Base-by-base conservation (phyloP, 2,113 vertebrate species). In the Cebidichthys violaceus region DNA sequence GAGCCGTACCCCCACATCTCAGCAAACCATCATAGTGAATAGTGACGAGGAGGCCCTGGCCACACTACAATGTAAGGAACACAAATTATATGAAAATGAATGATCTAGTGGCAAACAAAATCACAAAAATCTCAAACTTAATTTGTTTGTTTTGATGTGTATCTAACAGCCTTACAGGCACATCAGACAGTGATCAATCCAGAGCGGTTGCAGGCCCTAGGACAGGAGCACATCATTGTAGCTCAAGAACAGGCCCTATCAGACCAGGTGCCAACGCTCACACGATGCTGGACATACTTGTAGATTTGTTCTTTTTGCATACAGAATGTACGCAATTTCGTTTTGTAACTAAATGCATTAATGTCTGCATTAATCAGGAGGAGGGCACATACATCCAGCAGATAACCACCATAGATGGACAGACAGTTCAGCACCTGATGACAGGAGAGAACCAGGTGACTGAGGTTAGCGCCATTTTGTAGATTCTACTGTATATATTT, bases 331-430 rank as follows among this genome's bases (percentile, higher is more conserved):
- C 15, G 3, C 39, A 6, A 27, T 24, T 22, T 37, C 4, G 39
- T 70, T 61, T 55, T 4, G 24, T 55, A 15, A 70, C 67, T 33
- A 41, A 72, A 59, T 70, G 0, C 6, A 24, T 35, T 39, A 9
- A 45, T 50, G 6, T 79, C 6, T 77, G 2, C 33, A 13, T 78
- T 52, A 6, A 75, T 82, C 94, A 99, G 98, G 97, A 98, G 89
- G 98, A 99, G 77, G 96, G 97, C 3, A 81, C 97, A 0, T 99
- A 98, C 77, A 99, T 99, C 92, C 98, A 99, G 86, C 98, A 99
- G 90, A 98, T 99, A 79, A 98, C 97, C 0, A 99, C 97, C 0
- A 96, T 97, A 0, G 97, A 99, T 0, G 98, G 98, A 10, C 97
- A 99, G 93, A 98, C 96, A 0, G 96, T 99, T 18, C 98, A 99